Evolutionary conservation across 2,888 invertebrate species (phyloP).

Genomic region (Syrphus vitripennis): DNA sequence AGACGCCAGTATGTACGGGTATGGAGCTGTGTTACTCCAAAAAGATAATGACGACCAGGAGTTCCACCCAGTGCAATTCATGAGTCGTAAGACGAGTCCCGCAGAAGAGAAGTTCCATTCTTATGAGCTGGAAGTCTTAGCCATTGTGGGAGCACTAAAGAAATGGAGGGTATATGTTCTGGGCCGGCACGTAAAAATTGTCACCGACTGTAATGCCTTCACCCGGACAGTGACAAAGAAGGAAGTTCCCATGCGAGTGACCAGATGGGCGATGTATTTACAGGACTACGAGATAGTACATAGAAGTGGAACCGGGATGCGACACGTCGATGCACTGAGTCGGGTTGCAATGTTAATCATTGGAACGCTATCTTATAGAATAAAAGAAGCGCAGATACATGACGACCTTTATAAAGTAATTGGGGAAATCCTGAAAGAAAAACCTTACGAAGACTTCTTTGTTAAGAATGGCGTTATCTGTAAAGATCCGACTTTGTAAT

Average conservation of each 20-base stretch:
- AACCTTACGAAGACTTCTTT: no score
- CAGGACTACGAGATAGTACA: background rate
- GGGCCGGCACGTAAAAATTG: background rate
- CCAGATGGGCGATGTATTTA: constrained; percentile 24
- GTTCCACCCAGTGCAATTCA: no score
- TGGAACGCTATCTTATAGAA: no score
- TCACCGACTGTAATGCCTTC: constrained; percentile 20
- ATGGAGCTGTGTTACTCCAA: no score
- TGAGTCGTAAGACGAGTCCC: background rate
- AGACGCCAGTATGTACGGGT: no score
- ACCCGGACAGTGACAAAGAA: background rate
- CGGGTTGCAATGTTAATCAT: background rate
- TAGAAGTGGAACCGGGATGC: background rate
- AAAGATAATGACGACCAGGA: no score
- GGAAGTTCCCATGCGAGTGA: background rate
- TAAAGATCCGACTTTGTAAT: no score
- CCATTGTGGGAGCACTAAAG: constrained; percentile 65
- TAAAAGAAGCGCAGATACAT: background rate
- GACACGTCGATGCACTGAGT: background rate
- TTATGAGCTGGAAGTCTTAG: constrained; percentile 72
- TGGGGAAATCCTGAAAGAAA: background rate
- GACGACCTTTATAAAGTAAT: background rate
- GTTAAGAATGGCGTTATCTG: no score
- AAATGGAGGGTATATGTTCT: constrained; percentile 58
- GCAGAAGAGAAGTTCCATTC: constrained; percentile 67